These are phyloP conservation scores for Tupiocoris notatus DNA, from an alignment of 2,888 invertebrate species.

Conservation along the genomic window DNA sequence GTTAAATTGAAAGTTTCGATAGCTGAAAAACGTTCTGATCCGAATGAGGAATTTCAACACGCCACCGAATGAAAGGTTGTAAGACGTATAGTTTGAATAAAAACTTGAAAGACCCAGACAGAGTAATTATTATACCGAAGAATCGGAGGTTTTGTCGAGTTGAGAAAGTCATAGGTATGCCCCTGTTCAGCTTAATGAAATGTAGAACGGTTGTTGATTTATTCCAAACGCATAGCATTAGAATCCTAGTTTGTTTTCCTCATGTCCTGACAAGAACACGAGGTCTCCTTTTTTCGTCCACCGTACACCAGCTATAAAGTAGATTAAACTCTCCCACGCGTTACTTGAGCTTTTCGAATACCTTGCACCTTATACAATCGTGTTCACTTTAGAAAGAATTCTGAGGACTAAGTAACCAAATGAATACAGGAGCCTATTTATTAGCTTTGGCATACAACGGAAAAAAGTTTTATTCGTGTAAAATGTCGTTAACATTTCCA, in stretches of 20 bases:
- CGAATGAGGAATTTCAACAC: no score
- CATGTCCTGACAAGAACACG: conserved; percentile 29
- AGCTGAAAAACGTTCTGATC: no score
- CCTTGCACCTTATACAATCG: no score
- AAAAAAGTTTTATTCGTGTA: no score
- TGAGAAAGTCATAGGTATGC: neutral
- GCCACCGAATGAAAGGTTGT: no score
- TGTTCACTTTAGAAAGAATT: no score
- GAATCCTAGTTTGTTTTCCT: conserved; percentile 23
- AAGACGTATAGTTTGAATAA: neutral
- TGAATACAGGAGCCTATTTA: no score
- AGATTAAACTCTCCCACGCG: conserved; percentile 28
- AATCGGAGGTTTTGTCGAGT: neutral
- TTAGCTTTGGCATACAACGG: no score
- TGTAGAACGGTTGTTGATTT: conserved; percentile 28
- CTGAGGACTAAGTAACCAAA: no score
- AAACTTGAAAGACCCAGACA: neutral
- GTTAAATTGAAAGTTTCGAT: no score
- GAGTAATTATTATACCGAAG: neutral
- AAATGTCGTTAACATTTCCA: no score
- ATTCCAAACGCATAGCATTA: conserved; percentile 16
- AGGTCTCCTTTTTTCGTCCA: neutral
- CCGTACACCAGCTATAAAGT: conserved; percentile 10
- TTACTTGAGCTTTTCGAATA: conserved; percentile 7
- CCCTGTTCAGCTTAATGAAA: conserved; percentile 15